phyloP scores from a whole-genome alignment of 1,140 invertebrate species.

The Atta cephalotes region DNA sequence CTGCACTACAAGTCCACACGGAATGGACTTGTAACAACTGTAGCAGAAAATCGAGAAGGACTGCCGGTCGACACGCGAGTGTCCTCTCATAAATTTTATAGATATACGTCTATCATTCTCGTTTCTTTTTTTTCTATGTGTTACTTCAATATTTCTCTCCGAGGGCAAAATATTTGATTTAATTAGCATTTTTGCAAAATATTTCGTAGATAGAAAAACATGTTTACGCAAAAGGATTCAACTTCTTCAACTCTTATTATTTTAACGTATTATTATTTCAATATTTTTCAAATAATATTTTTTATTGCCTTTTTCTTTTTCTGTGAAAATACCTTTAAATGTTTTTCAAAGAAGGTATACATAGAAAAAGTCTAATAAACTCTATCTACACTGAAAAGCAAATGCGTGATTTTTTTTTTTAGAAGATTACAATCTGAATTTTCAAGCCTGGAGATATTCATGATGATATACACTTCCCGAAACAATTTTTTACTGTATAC shows the following conservation, averaged over 20 bases:
- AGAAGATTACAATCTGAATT: neutral
- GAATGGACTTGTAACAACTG: slow-evolving; percentile 31
- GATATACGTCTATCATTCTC: neutral
- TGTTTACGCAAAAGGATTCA: neutral
- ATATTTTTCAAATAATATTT: neutral
- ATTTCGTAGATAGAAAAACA: neutral
- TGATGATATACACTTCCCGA: neutral
- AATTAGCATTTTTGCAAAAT: neutral
- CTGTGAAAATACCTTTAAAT: neutral
- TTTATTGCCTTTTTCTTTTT: neutral
- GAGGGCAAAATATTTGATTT: neutral
- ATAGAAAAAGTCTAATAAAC: slow-evolving; percentile 12
- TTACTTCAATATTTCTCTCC: neutral
- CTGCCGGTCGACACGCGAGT: slow-evolving; percentile 41
- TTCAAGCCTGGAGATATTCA: neutral
- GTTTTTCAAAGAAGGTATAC: neutral
- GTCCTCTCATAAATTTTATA: slow-evolving; percentile 19
- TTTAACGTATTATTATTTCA: neutral
- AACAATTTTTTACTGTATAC: slow-evolving; percentile 29
- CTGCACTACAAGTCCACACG: slow-evolving; percentile 28
- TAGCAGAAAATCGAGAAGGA: slow-evolving; percentile 44
- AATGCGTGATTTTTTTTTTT: neutral
- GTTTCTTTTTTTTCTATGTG: slow-evolving; percentile 7
- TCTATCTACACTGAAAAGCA: neutral
- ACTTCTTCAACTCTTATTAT: neutral